Evolutionary conservation across 2,888 invertebrate species (phyloP), one percentile per base, ranked within the genome.

Genomic region (Melangyna quadrimaculata): DNA sequence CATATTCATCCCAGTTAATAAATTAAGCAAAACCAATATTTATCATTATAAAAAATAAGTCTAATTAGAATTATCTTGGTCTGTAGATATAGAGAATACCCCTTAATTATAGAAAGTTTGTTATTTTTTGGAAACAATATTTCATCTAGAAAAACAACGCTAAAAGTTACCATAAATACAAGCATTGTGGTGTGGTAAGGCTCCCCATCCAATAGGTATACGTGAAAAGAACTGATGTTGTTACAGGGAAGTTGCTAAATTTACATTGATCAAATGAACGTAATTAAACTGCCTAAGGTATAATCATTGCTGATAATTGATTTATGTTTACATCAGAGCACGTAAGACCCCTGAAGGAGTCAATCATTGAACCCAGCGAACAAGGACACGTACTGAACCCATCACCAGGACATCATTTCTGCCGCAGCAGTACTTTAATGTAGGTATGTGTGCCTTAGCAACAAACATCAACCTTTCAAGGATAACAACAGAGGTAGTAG

Each of bases 231-330:
- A 22, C 10, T 57, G 51, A 72, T 87, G 82, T 82, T 78, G 57
- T 82, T 78, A 32, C 67, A 82, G 82, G 65, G 71, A 82, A 82
- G 74, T 78, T 78, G 82, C 74, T 67, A 82, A 82, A 87, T 82
- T 71, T 71, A 82, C 80, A 80, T 81, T 82, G 78, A 82, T 82
- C 78, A 87, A 78, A 87, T 78, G 61, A 10, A 78, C 87, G 87
- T 88, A 88, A 88, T 88, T 88, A 88, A 88, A 87, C 86, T 86
- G 88, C 88, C 88, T 80, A 87, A 88, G 88, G 88, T 81, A 73
- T 87, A 87, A 88, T 88, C 88, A 88, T 88, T 88, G 88, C 88
- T 88, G 88, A 88, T 88, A 88, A 88, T 88, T 88, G 88, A 88
- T 88, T 88, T 84, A 88, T 87, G 88, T 88, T 88, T 88, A 87